phyloP scores from a whole-genome alignment of 2,888 invertebrate genomes.

The Calephelis perditalis region DNA sequence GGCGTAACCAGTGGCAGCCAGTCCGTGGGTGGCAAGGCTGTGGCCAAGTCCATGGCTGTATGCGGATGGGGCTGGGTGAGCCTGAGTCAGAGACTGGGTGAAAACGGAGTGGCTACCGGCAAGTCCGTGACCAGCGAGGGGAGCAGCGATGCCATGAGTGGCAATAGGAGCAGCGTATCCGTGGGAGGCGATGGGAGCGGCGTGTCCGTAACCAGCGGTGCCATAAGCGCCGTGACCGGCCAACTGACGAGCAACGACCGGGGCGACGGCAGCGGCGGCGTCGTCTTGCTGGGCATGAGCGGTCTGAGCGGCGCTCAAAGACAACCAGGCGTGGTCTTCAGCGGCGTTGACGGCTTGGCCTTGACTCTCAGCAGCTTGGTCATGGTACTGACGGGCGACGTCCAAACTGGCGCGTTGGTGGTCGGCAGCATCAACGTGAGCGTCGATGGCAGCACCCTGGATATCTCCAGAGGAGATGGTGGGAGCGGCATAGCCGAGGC shows the following conservation, averaged over 20 bases:
- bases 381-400: slow-evolving; percentile 59
- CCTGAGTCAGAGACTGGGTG: not conserved
- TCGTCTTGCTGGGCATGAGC: slow-evolving; percentile 62
- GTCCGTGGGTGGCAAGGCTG: slow-evolving; percentile 1
- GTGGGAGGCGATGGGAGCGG: slow-evolving; percentile 24
- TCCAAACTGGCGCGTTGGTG: slow-evolving; percentile 64
- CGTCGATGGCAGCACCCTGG: slow-evolving; percentile 48
- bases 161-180: slow-evolving; percentile 31
- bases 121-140: slow-evolving; percentile 5
- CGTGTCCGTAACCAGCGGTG: slow-evolving; percentile 31
- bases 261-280: slow-evolving; percentile 40
- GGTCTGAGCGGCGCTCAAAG: slow-evolving; percentile 64
- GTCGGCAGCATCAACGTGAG: slow-evolving; percentile 64
- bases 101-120: slow-evolving; percentile 1
- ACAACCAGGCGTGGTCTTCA: slow-evolving; percentile 68
- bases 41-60: slow-evolving; percentile 26
- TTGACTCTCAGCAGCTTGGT: slow-evolving; percentile 65
- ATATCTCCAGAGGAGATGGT: slow-evolving; percentile 67
- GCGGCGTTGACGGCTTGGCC: slow-evolving; percentile 70
- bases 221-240: slow-evolving; percentile 23
- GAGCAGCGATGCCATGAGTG: slow-evolving; percentile 17
- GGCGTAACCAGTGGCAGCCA: slow-evolving; percentile 31
- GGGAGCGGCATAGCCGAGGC: slow-evolving; percentile 29
- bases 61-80: slow-evolving; percentile 26
- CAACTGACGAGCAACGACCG: slow-evolving; percentile 31